A percentile compares a stretch with the other conserved stretches of the same genome.
These are phyloP conservation scores for Coracopsis vasa DNA, from an alignment of 2,113 vertebrate species.

Conservation along the genomic window DNA sequence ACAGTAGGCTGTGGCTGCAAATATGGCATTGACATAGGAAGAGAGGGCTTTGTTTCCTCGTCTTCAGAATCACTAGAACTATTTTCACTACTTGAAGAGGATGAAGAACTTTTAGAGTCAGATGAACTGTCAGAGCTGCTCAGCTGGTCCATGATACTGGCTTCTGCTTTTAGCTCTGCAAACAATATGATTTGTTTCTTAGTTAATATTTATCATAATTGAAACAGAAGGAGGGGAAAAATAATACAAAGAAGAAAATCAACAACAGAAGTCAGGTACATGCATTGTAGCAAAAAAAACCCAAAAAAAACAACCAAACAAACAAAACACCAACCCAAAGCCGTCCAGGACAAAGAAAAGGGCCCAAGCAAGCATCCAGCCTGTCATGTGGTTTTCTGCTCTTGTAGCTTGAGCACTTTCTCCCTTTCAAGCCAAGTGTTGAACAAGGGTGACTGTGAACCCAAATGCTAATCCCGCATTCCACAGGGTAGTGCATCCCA, in stretches of 20 bases:
- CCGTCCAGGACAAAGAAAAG: background rate
- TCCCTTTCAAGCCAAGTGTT: background rate
- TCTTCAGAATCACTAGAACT: constrained; percentile 91
- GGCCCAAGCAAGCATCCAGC: background rate
- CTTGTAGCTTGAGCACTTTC: background rate
- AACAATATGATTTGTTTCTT: background rate
- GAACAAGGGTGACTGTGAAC: background rate
- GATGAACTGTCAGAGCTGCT: constrained; percentile 93
- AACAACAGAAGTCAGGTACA: background rate
- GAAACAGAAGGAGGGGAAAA: background rate
- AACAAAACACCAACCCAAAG: background rate
- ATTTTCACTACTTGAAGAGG: constrained; percentile 87
- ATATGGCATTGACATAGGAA: constrained; percentile 53
- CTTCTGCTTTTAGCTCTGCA: constrained; percentile 95
- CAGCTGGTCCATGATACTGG: constrained; percentile 91
- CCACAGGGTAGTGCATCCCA: background rate
- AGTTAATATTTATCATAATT: background rate
- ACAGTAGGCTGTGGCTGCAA: constrained; percentile 71
- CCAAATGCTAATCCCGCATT: background rate
- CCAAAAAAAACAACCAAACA: too few relatives aligned
- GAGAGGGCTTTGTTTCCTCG: constrained; percentile 64
- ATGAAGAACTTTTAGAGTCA: constrained; percentile 90
- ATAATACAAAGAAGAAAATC: background rate
- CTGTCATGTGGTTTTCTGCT: background rate
- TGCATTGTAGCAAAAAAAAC: background rate